Evolutionary conservation across 2,113 vertebrate genomes (phyloP), one percentile per base, ranked within the genome.

Genomic region (Otolemur garnettii): DNA sequence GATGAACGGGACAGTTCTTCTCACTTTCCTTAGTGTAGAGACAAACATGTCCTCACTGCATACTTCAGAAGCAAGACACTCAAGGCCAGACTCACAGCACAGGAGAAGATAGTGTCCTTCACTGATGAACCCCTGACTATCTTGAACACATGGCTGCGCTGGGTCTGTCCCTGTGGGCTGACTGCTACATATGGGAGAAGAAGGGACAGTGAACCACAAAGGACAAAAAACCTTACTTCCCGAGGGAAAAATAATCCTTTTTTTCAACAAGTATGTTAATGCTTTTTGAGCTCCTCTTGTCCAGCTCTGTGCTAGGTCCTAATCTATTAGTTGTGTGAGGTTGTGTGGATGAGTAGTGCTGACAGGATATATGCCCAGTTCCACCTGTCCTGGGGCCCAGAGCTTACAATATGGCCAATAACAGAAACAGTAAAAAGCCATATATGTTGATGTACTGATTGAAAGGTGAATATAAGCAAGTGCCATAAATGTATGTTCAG

Each of bases 381-480:
- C n/a, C 80, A 83, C 92, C 55, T 89, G 13, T 86, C 5, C 68
- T 74, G 17, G 59, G 28, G 15, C 22, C 68, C 69, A 68, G 15
- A 90, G 42, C 35, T 71, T 75, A 90, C 0, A 85, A 1, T 80
- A 59, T 45, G 7, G 28, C 13, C 12, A 30, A 88, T 55, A 11
- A 60, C 28, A 89, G 62, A 78, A 78, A 60, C 7, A 82, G 22
- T 28, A 21, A 4, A 78, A 75, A 50, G 38, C 2, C 5, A n/a
- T n/a, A 24, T 57, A 22, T 66, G 9, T 12, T 91, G 57, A 71
- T 35, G 19, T 81, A 38, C n/a, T 77, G 75, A 93, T 57, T 87
- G 38, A 91, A 95, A 95, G 26, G 15, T 15, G 28, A 83, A 59
- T 66, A 75, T 69, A 94, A 90, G 80, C 86, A 68, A 22, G 14